These are phyloP conservation scores for Spisula subtruncata DNA, from an alignment of 2,888 invertebrate species.

Conservation along the genomic window DNA sequence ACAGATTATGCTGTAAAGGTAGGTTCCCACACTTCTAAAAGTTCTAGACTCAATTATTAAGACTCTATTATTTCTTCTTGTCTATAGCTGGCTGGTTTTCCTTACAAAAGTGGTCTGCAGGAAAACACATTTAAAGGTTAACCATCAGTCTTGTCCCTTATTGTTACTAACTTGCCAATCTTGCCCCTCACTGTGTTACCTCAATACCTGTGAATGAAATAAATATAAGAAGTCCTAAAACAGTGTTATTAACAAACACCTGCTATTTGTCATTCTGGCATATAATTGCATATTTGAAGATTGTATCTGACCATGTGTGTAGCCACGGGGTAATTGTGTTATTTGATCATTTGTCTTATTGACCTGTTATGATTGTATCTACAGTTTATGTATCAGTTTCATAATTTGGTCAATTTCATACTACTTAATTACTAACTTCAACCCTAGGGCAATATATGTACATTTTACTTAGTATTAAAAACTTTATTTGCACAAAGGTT, in stretches of 20 bases:
- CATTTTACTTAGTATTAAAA: too few relatives aligned
- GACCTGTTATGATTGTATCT: background rate
- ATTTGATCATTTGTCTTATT: conserved; percentile 6
- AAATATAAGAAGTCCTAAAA: background rate
- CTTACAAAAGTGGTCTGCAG: too few relatives aligned
- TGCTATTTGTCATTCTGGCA: background rate
- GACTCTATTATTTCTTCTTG: background rate
- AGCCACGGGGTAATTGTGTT: background rate
- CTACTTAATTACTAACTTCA: background rate
- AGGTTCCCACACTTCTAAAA: too few relatives aligned
- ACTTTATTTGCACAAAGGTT: background rate
- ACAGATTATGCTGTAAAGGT: conserved; percentile 98
- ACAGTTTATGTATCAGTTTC: background rate
- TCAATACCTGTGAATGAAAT: too few relatives aligned
- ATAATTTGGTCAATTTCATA: background rate
- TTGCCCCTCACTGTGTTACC: too few relatives aligned
- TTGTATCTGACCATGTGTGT: background rate
- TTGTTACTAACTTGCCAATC: too few relatives aligned
- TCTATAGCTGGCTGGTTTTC: too few relatives aligned
- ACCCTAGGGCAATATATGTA: background rate
- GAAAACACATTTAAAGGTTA: too few relatives aligned
- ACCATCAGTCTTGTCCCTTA: too few relatives aligned
- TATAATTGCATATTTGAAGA: conserved; percentile 11
- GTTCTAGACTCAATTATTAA: too few relatives aligned
- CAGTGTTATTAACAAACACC: background rate